Conservation (phyloP, 2,113 vertebrate species). For the Procavia capensis region DNA sequence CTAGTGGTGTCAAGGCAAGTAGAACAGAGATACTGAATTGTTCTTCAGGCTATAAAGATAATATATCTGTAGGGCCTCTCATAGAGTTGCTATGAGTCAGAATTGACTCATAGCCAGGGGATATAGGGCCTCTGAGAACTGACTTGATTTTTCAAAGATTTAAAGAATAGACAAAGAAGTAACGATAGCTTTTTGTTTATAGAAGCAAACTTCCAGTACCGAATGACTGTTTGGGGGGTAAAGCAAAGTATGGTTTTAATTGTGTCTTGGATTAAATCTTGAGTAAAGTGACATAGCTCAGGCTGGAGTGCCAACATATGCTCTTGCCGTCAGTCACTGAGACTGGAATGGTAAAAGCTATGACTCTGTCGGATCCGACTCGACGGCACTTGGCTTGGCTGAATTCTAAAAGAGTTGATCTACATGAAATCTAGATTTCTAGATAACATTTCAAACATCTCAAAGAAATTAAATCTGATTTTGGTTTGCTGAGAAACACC, state of each 20-base stretch:
- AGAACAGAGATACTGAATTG: background rate
- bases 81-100: no score
- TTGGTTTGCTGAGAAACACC: background rate
- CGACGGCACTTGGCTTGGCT: no score
- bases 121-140: constrained; percentile 35
- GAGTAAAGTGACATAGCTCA: constrained; percentile 80
- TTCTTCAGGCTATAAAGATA: constrained; percentile 40
- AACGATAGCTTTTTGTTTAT: constrained; percentile 79
- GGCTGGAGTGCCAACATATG: constrained; percentile 76
- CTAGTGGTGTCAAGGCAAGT: background rate
- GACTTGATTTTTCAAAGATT: constrained; percentile 62
- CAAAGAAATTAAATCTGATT: background rate
- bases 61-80: background rate
- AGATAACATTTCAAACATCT: background rate
- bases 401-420: background rate
- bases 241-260: constrained; percentile 84
- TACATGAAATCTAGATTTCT: background rate
- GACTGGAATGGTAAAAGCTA: constrained; percentile 60
- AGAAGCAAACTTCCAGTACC: constrained; percentile 68
- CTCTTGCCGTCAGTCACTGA: constrained; percentile 77
- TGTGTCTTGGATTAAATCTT: constrained; percentile 80
- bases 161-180: constrained; percentile 60
- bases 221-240: constrained; percentile 68
- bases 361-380: no score
- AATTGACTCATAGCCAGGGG: no score